Conservation (phyloP, 1,140 invertebrate species). For the Melipona quadrifasciata region DNA sequence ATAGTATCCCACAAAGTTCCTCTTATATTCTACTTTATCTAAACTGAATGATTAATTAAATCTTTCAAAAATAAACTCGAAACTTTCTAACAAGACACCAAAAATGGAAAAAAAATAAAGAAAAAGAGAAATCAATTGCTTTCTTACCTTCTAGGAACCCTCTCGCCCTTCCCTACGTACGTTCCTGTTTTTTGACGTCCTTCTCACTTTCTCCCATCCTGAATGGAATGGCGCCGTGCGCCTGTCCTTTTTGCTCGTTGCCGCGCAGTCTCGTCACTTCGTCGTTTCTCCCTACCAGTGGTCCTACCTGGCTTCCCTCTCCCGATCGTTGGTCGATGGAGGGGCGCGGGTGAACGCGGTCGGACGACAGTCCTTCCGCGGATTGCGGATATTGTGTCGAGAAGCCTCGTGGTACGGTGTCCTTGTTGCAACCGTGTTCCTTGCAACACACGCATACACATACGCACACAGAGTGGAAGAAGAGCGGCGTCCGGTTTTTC, state of each 20-base stretch:
- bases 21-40: no score
- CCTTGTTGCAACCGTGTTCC: slow-evolving; percentile 1
- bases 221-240: slow-evolving; percentile 4
- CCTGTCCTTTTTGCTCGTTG: slow-evolving; percentile 17
- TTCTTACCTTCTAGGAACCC: not conserved
- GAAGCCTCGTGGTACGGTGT: slow-evolving; percentile 35
- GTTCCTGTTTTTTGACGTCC: slow-evolving; percentile 45
- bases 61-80: no score
- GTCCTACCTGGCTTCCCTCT: slow-evolving; percentile 39
- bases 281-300: not conserved
- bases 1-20: no score
- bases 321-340: slow-evolving; percentile 24
- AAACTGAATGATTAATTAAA: not conserved
- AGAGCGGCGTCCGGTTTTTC: not conserved
- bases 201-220: slow-evolving; percentile 53
- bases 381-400: slow-evolving; percentile 70
- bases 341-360: slow-evolving; percentile 56
- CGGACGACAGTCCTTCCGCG: slow-evolving; percentile 70
- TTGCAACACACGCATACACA: not conserved
- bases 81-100: no score
- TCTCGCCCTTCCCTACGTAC: slow-evolving; percentile 14
- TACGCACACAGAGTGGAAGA: not conserved
- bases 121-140: not conserved
- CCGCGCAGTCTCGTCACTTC: slow-evolving; percentile 4
- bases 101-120: no score